phyloP scores from a whole-genome alignment of 2,888 invertebrate species.

The Odontocolon sp. region DNA sequence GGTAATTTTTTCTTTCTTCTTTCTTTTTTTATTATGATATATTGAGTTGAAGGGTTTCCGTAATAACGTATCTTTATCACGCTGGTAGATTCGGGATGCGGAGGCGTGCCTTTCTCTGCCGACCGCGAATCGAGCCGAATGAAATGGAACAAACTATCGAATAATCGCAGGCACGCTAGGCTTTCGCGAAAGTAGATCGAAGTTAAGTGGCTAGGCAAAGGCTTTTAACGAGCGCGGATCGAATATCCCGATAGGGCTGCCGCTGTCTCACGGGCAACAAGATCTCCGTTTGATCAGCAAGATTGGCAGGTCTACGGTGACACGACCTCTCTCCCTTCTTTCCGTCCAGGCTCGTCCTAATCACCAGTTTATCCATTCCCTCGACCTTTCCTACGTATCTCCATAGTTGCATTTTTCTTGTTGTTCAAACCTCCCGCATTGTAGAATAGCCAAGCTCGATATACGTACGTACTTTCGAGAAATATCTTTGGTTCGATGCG shows the following conservation, averaged over 20 bases:
- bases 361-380: constrained; percentile 10
- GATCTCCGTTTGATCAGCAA: constrained; percentile 46
- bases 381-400: constrained; percentile 12
- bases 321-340: constrained; percentile 35
- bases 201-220: constrained; percentile 66
- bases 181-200: constrained; percentile 68
- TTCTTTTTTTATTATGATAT: no score
- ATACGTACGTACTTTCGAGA: neutral
- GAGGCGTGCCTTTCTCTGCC: no score
- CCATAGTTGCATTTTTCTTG: neutral
- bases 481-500: constrained; percentile 19
- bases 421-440: neutral
- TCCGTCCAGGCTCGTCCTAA: neutral
- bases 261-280: constrained; percentile 34
- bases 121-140: neutral
- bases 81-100: no score
- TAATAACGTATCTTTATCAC: no score
- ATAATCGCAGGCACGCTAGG: constrained; percentile 8
- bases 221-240: constrained; percentile 72
- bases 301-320: constrained; percentile 54
- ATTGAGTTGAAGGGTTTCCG: no score
- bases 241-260: constrained; percentile 67
- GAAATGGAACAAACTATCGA: neutral
- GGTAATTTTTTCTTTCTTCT: no score
- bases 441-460: neutral